Evolutionary conservation across 2,797 vertebrate species (phyloP), one percentile per base, ranked within the genome.

Genomic region (Acanthurus lineatus): DNA sequence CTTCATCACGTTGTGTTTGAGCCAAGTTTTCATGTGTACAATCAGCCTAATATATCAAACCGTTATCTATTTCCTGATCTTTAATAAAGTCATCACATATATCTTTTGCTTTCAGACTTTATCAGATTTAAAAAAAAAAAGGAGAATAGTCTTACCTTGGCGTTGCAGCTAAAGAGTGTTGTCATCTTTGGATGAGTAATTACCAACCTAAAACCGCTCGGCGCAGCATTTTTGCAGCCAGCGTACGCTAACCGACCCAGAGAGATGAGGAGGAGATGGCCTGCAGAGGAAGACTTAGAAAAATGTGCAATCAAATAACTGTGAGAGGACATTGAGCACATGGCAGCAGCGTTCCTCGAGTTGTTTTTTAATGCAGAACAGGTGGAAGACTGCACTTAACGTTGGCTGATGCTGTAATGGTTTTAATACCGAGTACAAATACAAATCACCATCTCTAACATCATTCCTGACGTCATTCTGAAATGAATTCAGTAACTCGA

Each of bases 401-500:
- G 19, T 11, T 22, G 38, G 22, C 63, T n/a, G 49, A 69, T 76
- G 69, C 14, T 68, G 77, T 81, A 69, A 75, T 82, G 71, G 61
- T 25, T 78, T 74, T 72, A 71, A 69, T 48, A 25, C 69, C 42
- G 42, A 73, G 54, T 62, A 64, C 48, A 61, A n/a, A 59, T 51
- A 73, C 74, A 83, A 83, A 86, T 89, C 75, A 86, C 22, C 45
- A 6, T 35, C 65, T 9, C 40, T 63, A 58, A 60, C 66, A 84
- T 66, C 16, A 77, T 45, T 19, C 48, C 45, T 82, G 73, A 77
- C 19, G 62, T 86, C 69, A 78, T 49, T 62, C 9, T 71, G 7
- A 65, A 58, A 79, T 70, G 2, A 72, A 78, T 74, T 63, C 28
- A 9, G 28, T n/a, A 20, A 68, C 56, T 51, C 6, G 25, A 58